phyloP scores from a whole-genome alignment of 2,888 invertebrate species.

The Mallateleia sp. region DNA sequence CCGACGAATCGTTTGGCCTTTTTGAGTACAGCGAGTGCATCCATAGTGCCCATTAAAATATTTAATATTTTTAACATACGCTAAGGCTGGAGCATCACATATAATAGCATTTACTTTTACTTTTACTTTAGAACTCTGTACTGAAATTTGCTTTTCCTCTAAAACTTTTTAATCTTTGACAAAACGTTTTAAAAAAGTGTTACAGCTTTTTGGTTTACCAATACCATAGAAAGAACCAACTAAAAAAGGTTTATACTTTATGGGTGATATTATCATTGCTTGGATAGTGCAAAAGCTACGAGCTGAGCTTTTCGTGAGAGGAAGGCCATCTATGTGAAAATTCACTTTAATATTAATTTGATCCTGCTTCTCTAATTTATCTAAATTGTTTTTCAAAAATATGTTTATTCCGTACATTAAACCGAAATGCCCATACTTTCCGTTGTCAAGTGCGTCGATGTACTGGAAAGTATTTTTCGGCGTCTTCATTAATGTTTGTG shows the following conservation, averaged over 20 bases:
- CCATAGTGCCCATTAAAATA: slow-evolving; percentile 30
- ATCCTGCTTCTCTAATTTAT: slow-evolving; percentile 1
- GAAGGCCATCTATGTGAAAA: slow-evolving; percentile 39
- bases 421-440: slow-evolving; percentile 61
- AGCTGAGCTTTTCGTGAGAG: slow-evolving; percentile 30
- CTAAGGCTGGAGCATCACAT: too few species aligned
- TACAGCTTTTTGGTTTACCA: slow-evolving; percentile 26
- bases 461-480: slow-evolving; percentile 36
- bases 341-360: slow-evolving; percentile 10
- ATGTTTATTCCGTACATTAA: slow-evolving; percentile 33
- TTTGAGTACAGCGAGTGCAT: slow-evolving; percentile 25
- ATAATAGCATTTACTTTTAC: too few species aligned
- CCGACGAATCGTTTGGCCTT: slow-evolving; percentile 23
- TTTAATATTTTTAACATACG: slow-evolving; percentile 23
- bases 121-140: not conserved
- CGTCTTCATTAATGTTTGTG: slow-evolving; percentile 42
- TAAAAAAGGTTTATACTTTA: slow-evolving; percentile 30
- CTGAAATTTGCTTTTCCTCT: slow-evolving; percentile 11
- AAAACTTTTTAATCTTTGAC: slow-evolving; percentile 27
- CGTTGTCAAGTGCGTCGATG: slow-evolving; percentile 22
- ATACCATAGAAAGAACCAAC: slow-evolving; percentile 27
- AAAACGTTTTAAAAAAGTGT: slow-evolving; percentile 23
- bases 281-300: slow-evolving; percentile 31
- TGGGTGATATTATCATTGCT: slow-evolving; percentile 10
- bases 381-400: slow-evolving; percentile 17